These are phyloP conservation scores for Syrmaticus mikado DNA, from an alignment of 2,113 vertebrate genomes.

Conservation along the genomic window DNA sequence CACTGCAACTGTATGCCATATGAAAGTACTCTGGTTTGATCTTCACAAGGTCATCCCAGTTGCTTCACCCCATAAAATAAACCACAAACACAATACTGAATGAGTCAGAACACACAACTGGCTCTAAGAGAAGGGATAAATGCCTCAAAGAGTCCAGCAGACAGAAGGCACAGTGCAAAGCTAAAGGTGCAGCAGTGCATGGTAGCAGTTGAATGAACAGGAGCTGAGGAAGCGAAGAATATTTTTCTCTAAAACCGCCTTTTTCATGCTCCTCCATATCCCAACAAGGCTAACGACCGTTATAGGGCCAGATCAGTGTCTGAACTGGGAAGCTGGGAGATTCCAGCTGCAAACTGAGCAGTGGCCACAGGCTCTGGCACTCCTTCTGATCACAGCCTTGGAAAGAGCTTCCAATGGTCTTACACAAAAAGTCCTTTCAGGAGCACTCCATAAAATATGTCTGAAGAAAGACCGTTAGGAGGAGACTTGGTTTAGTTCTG, in stretches of 20 bases:
- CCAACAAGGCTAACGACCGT: neutral
- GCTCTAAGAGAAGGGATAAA: neutral
- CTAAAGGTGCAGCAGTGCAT: neutral
- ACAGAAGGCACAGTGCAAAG: neutral
- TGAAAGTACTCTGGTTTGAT: constrained; percentile 12
- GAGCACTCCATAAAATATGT: constrained; percentile 42
- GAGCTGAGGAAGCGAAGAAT: neutral
- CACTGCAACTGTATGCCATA: neutral
- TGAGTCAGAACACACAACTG: constrained; percentile 28
- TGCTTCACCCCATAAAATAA: neutral
- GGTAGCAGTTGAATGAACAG: neutral
- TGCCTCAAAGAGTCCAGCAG: neutral
- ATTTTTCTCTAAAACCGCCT: neutral
- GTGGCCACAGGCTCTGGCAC: neutral
- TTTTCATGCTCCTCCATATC: neutral
- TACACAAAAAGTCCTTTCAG: constrained; percentile 57
- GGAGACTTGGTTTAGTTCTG: neutral
- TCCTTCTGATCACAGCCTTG: neutral
- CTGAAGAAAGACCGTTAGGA: constrained; percentile 43
- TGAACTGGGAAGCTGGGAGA: neutral
- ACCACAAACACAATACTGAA: neutral
- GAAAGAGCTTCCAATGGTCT: constrained; percentile 44
- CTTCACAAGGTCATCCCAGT: constrained; percentile 30
- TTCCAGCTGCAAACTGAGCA: neutral
- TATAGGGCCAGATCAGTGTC: neutral